Base-by-base conservation (phyloP, 2,113 vertebrate species). In the Tiliqua scincoides region DNA sequence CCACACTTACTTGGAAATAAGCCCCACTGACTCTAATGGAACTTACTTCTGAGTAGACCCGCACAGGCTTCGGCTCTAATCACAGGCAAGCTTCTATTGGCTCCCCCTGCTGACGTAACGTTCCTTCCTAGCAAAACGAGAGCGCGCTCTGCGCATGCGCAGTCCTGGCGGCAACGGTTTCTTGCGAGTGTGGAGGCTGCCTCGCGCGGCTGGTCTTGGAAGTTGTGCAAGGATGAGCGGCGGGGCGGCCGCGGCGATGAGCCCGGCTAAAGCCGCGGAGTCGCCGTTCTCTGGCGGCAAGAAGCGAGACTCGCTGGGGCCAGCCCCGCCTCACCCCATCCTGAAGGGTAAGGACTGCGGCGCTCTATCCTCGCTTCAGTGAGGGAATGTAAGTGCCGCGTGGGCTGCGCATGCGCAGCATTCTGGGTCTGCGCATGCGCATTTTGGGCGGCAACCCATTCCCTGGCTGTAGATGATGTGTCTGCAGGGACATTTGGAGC, bases 271-370 rank as follows among this genome's bases (percentile, higher is more conserved):
- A 12, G 23, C 79, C 2, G 84, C 52, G 1, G 88, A 65, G 8
- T 32, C 63, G 6, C 65, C 87, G 3, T 43, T 67, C 65, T 15
- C 65, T 7, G 59, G 83, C n/a, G 91, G 25, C 23, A 86, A 86
- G 85, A 95, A 91, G 84, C 89, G 94, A 67, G 95, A 95, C 17
- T 83, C 82, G 1, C 54, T 85, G 72, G 92, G 89, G 4, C 79
- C 90, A 8, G 79, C 87, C 1, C 91, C 92, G 17, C 89, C 95
- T 14, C 96, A 95, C n/a, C 94, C 96, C 79, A 92, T 97, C 85
- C 91, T 96, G 23, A 97, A 96, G 91, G 97, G 97, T 97, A 92
- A 87, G 95, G 54, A 76, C 81, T 37, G 21, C 48, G 20, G 5
- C 37, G 14, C 54, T 61, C 23, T 18, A 27, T n/a, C 20, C 20